Percentiles rank a stretch among this genome's conserved stretches.
phyloP scores from a whole-genome alignment of 2,113 vertebrate species.

The Antennarius striatus region DNA sequence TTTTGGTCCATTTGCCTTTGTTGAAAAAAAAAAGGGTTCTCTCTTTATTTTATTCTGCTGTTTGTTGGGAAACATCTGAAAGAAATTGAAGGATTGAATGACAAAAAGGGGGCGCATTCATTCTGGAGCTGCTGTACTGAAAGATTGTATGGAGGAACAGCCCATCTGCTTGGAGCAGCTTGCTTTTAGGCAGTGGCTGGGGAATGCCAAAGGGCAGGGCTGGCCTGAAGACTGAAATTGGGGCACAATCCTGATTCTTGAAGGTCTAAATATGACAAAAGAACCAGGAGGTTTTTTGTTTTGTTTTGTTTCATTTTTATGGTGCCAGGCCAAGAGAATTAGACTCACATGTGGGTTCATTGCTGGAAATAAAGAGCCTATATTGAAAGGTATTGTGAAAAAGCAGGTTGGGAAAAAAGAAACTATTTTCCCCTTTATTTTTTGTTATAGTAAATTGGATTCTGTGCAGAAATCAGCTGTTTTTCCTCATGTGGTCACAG shows the following conservation, averaged over 20 bases:
- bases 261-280: conserved; percentile 50
- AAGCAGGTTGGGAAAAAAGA: background rate
- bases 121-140: conserved; percentile 59
- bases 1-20: conserved; percentile 79
- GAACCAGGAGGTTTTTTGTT: conserved; percentile 20
- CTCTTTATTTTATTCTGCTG: conserved; percentile 77
- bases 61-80: conserved; percentile 85
- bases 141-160: conserved; percentile 67
- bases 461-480: conserved; percentile 6
- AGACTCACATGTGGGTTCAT: conserved; percentile 30
- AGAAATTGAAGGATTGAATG: conserved; percentile 78
- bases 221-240: conserved; percentile 28
- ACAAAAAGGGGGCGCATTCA: conserved; percentile 73
- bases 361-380: conserved; percentile 31
- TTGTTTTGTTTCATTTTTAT: conserved; percentile 1
- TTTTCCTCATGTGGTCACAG: conserved; percentile 8
- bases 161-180: conserved; percentile 70
- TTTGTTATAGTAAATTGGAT: conserved; percentile 4
- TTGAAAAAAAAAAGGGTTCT: conserved; percentile 62
- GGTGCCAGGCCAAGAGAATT: conserved; percentile 34
- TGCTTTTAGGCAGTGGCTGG: conserved; percentile 49
- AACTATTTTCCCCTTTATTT: background rate
- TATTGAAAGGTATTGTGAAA: conserved; percentile 4
- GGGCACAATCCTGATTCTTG: conserved; percentile 43
- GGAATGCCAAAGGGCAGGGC: conserved; percentile 55